Conservation (phyloP, 2,797 vertebrate genomes). For the Hozukius guyotensis region DNA sequence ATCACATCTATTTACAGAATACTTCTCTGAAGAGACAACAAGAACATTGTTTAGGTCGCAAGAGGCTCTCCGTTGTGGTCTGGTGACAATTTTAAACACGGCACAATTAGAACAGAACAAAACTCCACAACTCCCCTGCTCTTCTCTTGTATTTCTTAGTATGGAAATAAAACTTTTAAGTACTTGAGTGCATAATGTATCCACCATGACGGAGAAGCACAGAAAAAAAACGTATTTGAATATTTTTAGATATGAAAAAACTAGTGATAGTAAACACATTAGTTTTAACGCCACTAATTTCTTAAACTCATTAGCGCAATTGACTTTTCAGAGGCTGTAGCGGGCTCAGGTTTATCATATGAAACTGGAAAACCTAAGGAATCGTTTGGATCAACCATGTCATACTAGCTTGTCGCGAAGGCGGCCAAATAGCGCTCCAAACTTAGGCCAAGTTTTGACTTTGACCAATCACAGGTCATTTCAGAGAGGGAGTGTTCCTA, state of each 20-base stretch:
- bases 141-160: background rate
- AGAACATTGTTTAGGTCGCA: conserved; percentile 31
- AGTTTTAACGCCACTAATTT: too few species aligned
- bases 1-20: conserved; percentile 44
- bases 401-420: too few species aligned
- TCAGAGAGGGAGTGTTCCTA: too few species aligned
- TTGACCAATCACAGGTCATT: too few species aligned
- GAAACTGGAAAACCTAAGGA: too few species aligned
- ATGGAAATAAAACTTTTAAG: conserved; percentile 29
- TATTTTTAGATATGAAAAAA: background rate
- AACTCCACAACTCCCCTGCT: conserved; percentile 8
- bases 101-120: conserved; percentile 49
- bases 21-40: conserved; percentile 28
- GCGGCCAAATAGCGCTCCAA: too few species aligned
- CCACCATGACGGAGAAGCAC: background rate
- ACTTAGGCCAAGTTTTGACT: too few species aligned
- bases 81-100: conserved; percentile 46
- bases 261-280: too few species aligned
- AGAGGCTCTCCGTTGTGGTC: conserved; percentile 19
- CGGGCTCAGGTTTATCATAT: too few species aligned
- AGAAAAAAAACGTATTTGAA: background rate
- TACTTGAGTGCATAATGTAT: background rate
- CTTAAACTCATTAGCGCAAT: too few species aligned
- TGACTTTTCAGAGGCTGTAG: too few species aligned
- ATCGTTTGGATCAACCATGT: too few species aligned